Base-by-base conservation (phyloP, 2,113 vertebrate genomes). In the Bubo scandiacus region DNA sequence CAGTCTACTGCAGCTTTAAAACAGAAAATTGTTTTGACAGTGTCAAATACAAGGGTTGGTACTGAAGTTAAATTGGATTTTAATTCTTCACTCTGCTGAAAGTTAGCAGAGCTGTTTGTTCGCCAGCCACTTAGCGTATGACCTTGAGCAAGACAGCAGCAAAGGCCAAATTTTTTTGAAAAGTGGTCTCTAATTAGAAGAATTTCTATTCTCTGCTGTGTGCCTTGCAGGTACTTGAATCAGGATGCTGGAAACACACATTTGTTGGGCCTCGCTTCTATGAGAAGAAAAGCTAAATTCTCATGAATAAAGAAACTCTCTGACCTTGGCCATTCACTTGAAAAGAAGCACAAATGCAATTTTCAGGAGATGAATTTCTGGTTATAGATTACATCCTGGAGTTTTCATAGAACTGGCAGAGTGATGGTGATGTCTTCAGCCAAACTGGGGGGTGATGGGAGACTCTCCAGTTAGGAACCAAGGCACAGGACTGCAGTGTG, bases 131-230 rank as follows among this genome's bases (percentile, higher is more conserved):
- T 93, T 58, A 71, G 81, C 13, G 7, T 74, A 36, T 67, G 95
- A 95, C 93, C 92, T 78, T 90, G 95, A 83, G 93, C 79, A 62
- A 87, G 74, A 34, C 90, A 74, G 70, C 67, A 54, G 74, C 59
- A 13, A 90, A 78, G 67, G 71, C 94, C 90, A 2, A 30, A 32
- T 45, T 65, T 78, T 82, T 38, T 63, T 58, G 70, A 61, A 18
- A 32, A 27, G 42, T 5, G 1, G 2, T 42, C 42, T 88, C 59
- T 94, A 73, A 94, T 92, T 59, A 86, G 68, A 6, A 26, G 52
- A 19, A 42, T 75, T 91, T 79, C 82, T 61, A 9, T 85, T 91
- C 85, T 66, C 57, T 1, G 13, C 72, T 2, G 1, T 7, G 23
- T 75, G 86, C 82, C 80, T 86, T 21, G 72, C 0, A 3, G 77